Evolutionary conservation across 2,888 invertebrate genomes (phyloP).

Genomic region (Pyrgus malvae): DNA sequence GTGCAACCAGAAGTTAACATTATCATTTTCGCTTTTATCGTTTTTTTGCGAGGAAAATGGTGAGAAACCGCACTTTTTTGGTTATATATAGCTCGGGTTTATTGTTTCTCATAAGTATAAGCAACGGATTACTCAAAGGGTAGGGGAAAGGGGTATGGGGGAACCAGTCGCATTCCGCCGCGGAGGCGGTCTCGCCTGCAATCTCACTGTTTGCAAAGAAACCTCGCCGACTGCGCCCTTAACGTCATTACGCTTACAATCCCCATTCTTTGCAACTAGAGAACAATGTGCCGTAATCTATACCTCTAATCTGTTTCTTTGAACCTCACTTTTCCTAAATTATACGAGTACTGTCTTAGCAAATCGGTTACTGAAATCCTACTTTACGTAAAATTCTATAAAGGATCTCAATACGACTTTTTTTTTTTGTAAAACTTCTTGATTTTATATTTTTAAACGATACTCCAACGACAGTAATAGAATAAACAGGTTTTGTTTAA

Average conservation of each 20-base stretch:
- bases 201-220: constrained; percentile 39
- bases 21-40: background rate
- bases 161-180: constrained; percentile 53
- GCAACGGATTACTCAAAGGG: constrained; percentile 31
- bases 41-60: constrained; percentile 13
- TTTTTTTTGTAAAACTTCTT: no score
- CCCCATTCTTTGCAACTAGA: constrained; percentile 27
- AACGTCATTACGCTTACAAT: constrained; percentile 35
- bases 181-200: constrained; percentile 37
- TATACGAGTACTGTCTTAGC: background rate
- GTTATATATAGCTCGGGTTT: constrained; percentile 31
- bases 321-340: no score
- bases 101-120: constrained; percentile 46
- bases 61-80: constrained; percentile 17
- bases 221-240: constrained; percentile 35
- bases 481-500: constrained; percentile 47
- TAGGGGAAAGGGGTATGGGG: constrained; percentile 36
- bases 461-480: constrained; percentile 29
- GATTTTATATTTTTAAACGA: background rate
- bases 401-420: background rate
- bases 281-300: constrained; percentile 16
- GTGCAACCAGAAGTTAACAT: constrained; percentile 5
- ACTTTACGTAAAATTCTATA: background rate
- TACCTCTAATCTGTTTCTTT: constrained; percentile 13
- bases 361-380: background rate